phyloP scores from a whole-genome alignment of 2,797 vertebrate species.

The Characodon lateralis region DNA sequence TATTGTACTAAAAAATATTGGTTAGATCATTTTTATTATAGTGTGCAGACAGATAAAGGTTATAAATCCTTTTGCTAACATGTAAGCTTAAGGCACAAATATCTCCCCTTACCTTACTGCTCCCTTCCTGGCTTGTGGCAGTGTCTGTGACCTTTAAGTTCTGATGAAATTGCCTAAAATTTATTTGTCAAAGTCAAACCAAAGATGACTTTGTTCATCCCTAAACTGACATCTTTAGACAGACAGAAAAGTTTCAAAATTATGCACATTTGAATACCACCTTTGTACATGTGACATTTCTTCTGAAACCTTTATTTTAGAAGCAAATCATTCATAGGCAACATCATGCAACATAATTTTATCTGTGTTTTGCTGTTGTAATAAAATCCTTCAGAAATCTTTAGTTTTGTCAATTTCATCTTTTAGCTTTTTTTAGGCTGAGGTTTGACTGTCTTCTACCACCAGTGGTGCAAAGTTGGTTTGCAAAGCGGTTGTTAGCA shows the following conservation, averaged over 20 bases:
- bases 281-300: slow-evolving; percentile 2
- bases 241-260: slow-evolving; percentile 3
- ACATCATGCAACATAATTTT: slow-evolving; percentile 3
- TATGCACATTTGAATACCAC: slow-evolving; percentile 22
- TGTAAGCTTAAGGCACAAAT: slow-evolving; percentile 3
- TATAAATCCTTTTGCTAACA: neutral
- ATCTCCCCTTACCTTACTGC: neutral
- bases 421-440: slow-evolving; percentile 7
- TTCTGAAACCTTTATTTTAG: slow-evolving; percentile 33
- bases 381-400: neutral
- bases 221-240: slow-evolving; percentile 18
- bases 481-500: slow-evolving; percentile 3
- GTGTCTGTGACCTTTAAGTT: neutral
- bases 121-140: neutral
- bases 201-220: slow-evolving; percentile 27
- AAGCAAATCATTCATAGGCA: slow-evolving; percentile 24
- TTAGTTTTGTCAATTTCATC: neutral
- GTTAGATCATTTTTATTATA: neutral
- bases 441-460: slow-evolving; percentile 9
- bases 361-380: neutral
- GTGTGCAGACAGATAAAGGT: neutral
- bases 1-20: neutral
- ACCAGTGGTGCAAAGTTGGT: neutral
- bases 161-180: slow-evolving; percentile 30
- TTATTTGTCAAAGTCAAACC: slow-evolving; percentile 54